Base-by-base conservation (phyloP, 2,113 vertebrate genomes). In the Lampris megalopsis region DNA sequence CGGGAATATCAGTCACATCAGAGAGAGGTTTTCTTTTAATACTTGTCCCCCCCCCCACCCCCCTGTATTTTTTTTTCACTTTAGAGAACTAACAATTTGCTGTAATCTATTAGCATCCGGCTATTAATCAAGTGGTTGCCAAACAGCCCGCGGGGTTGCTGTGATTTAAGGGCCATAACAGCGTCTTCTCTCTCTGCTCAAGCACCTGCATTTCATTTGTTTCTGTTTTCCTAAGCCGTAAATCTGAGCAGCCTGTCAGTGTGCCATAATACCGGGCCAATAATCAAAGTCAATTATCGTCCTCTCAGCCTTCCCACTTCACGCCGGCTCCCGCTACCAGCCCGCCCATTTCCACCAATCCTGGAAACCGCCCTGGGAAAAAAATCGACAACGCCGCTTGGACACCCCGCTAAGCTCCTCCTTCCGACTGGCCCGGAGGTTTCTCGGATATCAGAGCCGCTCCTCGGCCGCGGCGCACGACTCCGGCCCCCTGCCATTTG, bases 131-230 rank as follows among this genome's bases (percentile, higher is more conserved):
- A 93, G 42, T 91, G 93, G 94, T 93, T 95, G 91, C 94, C 94
- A 93, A 92, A 94, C 93, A 93, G 94, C 93, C 95, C 92, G 89
- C 93, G 68, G 90, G 95, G 93, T 90, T 90, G 85, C 94, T 93
- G 92, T 96, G 95, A 96, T 96, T 96, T 96, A 96, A 95, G 92
- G 95, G 94, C 92, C 94, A 93, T 93, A 95, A 95, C 94, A 93
- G 94, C 91, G 91, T 96, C 92, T 94, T 95, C 92, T 95, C 95
- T 94, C 68, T 52, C 94, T 94, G 93, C 94, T 94, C 91, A 94
- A 95, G 94, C 94, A 96, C 94, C 96, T 96, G 94, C 93, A 95
- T 95, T 95, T 92, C 95, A 96, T 96, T 96, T 95, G 93, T 96
- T 96, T 95, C 93, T 95, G 45, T 95, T 95, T 95, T 88, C 91